Evolutionary conservation across 2,888 invertebrate species (phyloP).

Genomic region (Sesia apiformis): DNA sequence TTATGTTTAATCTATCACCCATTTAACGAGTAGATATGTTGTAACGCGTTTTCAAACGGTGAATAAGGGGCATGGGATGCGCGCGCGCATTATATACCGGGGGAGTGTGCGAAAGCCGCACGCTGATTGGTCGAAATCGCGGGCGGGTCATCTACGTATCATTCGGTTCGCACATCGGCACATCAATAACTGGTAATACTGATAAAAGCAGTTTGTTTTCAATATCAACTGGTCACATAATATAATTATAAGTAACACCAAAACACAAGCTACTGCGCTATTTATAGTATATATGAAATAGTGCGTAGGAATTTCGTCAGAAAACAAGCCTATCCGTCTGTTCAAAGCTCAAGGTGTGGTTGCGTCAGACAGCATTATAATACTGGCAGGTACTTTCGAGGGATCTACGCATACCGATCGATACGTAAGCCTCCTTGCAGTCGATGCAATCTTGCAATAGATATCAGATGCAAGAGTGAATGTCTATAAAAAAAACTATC

Average conservation of each 20-base stretch:
- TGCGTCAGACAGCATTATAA: slow-evolving; percentile 24
- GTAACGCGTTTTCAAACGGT: slow-evolving; percentile 23
- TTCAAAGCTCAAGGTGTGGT: slow-evolving; percentile 36
- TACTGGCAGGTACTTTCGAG: too few relatives aligned
- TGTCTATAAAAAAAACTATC: too few relatives aligned
- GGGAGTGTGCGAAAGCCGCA: slow-evolving; percentile 40
- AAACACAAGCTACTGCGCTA: too few relatives aligned
- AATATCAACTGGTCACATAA: neutral
- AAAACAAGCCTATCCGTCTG: slow-evolving; percentile 3
- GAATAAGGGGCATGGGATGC: slow-evolving; percentile 26
- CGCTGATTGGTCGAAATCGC: slow-evolving; percentile 52
- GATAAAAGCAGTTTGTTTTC: slow-evolving; percentile 21
- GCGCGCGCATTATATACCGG: slow-evolving; percentile 45
- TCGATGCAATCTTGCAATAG: too few relatives aligned
- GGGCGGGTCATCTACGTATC: slow-evolving; percentile 57
- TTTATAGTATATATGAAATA: neutral
- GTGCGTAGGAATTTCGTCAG: neutral
- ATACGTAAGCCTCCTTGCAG: too few relatives aligned
- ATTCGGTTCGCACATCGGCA: neutral
- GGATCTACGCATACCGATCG: too few relatives aligned
- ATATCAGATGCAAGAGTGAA: too few relatives aligned
- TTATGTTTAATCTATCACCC: slow-evolving; percentile 62
- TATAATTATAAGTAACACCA: too few relatives aligned
- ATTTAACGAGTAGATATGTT: slow-evolving; percentile 45
- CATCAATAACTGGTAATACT: slow-evolving; percentile 15